Evolutionary conservation across 1,140 invertebrate species (phyloP).

Genomic region (Protaetia brevitarsis): DNA sequence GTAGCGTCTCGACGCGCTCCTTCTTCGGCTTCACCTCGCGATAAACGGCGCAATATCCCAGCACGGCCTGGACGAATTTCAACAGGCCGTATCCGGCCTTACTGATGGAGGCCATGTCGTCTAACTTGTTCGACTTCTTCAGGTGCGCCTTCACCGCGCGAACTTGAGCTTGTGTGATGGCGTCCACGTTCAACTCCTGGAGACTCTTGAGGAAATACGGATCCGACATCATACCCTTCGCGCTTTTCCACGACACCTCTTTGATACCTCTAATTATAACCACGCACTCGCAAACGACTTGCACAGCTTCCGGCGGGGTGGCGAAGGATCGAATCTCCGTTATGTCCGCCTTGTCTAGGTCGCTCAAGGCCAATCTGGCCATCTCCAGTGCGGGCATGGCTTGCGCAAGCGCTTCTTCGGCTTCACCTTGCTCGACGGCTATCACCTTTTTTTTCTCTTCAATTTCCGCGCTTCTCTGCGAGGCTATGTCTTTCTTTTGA

Average conservation of each 20-base stretch:
- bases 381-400: conserved; percentile 78
- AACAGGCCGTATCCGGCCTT: conserved; percentile 76
- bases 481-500: conserved; percentile 73
- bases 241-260: conserved; percentile 85
- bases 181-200: conserved; percentile 82
- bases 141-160: conserved; percentile 67
- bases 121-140: conserved; percentile 66
- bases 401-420: conserved; percentile 70
- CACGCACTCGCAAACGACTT: conserved; percentile 83
- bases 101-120: conserved; percentile 73
- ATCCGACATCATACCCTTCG: conserved; percentile 87
- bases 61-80: conserved; percentile 80
- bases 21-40: conserved; percentile 86
- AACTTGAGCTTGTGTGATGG: conserved; percentile 71
- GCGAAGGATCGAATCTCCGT: conserved; percentile 89
- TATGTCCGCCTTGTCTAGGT: conserved; percentile 84
- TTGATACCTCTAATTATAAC: conserved; percentile 77
- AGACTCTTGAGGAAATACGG: conserved; percentile 75
- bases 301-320: conserved; percentile 84
- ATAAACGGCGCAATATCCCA: conserved; percentile 81
- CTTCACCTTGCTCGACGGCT: conserved; percentile 74
- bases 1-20: conserved; percentile 73
- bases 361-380: conserved; percentile 72
- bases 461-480: conserved; percentile 74
- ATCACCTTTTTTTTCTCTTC: conserved; percentile 75